Percentiles rank a stretch among this genome's conserved stretches.
Evolutionary conservation across 2,113 vertebrate genomes (phyloP).

Genomic region (Cynopterus brachyotis): DNA sequence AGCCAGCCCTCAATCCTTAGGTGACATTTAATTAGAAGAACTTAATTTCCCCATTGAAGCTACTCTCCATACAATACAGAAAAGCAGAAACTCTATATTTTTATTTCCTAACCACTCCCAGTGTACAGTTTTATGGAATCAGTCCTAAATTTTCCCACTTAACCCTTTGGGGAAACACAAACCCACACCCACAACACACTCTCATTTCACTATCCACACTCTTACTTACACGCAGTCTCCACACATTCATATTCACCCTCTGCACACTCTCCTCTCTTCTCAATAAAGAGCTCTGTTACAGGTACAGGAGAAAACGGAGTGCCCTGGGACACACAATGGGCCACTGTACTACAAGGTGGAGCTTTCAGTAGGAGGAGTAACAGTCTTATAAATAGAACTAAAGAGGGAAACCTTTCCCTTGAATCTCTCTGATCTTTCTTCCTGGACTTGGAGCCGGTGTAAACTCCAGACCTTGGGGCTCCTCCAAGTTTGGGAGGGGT

Average conservation of each 20-base stretch:
- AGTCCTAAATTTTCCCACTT: neutral
- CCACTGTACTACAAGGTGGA: slow-evolving; percentile 61
- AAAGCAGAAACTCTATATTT: neutral
- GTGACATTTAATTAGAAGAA: neutral
- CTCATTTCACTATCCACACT: neutral
- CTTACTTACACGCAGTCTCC: neutral
- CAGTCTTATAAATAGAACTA: slow-evolving; percentile 59
- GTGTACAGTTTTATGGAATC: neutral
- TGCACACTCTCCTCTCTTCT: neutral
- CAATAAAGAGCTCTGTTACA: neutral
- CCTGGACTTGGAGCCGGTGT: neutral
- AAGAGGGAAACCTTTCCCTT: slow-evolving; percentile 30
- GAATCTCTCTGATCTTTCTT: slow-evolving; percentile 51
- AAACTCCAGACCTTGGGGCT: slow-evolving; percentile 49
- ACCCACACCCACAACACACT: neutral
- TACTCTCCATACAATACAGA: neutral
- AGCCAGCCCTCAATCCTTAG: slow-evolving; percentile 1
- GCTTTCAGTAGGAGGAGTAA: neutral
- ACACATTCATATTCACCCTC: neutral
- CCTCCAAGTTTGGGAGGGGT: slow-evolving; percentile 25
- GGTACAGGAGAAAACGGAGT: neutral
- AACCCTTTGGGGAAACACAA: neutral
- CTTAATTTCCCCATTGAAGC: slow-evolving; percentile 1
- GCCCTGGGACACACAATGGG: slow-evolving; percentile 46
- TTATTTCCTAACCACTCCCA: neutral